Conservation (phyloP, 2,797 vertebrate genomes). For the Chelon auratus region DNA sequence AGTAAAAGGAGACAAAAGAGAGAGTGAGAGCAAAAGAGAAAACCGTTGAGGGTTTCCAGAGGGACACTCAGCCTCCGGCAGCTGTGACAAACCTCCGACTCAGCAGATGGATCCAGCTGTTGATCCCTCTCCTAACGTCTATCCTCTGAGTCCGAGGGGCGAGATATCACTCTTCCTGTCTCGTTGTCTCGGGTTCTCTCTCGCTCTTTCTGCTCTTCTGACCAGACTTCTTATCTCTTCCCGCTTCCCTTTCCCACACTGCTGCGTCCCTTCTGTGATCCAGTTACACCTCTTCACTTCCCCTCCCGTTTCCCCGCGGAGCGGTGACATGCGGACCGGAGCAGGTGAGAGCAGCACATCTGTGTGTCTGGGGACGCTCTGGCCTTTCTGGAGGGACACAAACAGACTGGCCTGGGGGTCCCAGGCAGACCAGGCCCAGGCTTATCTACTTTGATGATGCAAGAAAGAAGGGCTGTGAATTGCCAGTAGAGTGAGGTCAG, state of each 20-base stretch:
- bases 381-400: conserved; percentile 35
- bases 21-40: conserved; percentile 47
- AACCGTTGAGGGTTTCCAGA: conserved; percentile 61
- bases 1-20: conserved; percentile 41
- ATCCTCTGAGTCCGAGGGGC: conserved; percentile 51
- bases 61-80: conserved; percentile 66
- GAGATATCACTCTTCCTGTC: conserved; percentile 53
- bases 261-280: conserved; percentile 57
- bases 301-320: conserved; percentile 42
- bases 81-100: conserved; percentile 63
- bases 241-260: conserved; percentile 71
- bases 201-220: conserved; percentile 29
- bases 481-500: conserved; percentile 65
- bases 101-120: conserved; percentile 77
- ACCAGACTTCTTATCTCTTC: conserved; percentile 67
- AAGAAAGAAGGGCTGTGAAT: conserved; percentile 55
- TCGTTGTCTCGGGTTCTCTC: conserved; percentile 45
- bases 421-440: conserved; percentile 28
- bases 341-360: conserved; percentile 78
- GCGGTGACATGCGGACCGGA: conserved; percentile 59
- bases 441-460: conserved; percentile 65
- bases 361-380: conserved; percentile 48
- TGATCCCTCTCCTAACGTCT: conserved; percentile 54
- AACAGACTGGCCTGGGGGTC: conserved; percentile 46
- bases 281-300: conserved; percentile 61